Evolutionary conservation across 2,113 vertebrate genomes (phyloP).

Genomic region (Phoenicopterus ruber): DNA sequence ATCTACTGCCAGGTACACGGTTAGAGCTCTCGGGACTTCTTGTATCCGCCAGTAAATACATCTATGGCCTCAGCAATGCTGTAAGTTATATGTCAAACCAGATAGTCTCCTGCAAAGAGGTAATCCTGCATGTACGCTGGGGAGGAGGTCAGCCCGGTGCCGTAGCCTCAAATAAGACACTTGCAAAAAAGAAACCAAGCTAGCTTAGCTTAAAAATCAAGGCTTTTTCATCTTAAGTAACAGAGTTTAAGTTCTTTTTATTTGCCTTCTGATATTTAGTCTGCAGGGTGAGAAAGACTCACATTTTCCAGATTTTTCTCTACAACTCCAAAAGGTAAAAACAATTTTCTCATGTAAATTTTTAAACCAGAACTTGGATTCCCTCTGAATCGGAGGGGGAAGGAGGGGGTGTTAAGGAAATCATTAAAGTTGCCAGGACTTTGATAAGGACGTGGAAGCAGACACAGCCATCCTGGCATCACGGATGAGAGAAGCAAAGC

Average conservation of each 20-base stretch:
- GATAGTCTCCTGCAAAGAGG: not conserved
- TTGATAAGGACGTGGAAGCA: not conserved
- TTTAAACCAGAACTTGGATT: not conserved
- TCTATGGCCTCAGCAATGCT: not conserved
- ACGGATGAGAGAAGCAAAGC: not conserved
- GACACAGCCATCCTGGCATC: not conserved
- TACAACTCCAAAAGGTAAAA: not conserved
- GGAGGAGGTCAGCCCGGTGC: not conserved
- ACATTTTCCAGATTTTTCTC: not conserved
- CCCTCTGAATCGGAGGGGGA: not conserved
- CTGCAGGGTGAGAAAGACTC: not conserved
- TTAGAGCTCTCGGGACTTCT: not conserved
- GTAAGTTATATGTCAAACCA: not conserved
- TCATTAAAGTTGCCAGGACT: not conserved
- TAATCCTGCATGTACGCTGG: accelerated
- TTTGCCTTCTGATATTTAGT: not conserved
- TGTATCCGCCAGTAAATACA: not conserved
- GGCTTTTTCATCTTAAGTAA: not conserved
- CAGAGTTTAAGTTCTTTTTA: not conserved
- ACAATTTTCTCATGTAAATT: not conserved
- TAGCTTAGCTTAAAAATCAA: not conserved
- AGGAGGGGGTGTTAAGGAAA: not conserved
- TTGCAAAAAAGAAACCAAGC: not conserved
- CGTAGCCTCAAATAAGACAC: not conserved
- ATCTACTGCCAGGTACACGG: not conserved